phyloP scores from a whole-genome alignment of 1,140 invertebrate species.

The Aphaenogaster rudis region DNA sequence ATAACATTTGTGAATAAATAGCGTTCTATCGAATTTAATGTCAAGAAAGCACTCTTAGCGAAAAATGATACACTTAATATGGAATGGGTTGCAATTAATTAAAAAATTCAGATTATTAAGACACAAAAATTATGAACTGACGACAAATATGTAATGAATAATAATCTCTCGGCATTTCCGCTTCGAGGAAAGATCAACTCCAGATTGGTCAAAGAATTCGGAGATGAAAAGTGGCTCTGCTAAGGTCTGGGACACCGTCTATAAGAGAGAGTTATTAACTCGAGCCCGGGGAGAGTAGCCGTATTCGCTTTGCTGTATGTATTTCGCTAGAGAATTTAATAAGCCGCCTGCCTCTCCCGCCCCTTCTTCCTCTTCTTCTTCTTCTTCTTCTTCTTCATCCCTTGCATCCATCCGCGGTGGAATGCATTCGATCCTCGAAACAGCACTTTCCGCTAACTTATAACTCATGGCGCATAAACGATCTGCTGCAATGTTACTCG shows the following conservation, averaged over 20 bases:
- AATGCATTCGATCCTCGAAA: slow-evolving; percentile 57
- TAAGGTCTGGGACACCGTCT: neutral
- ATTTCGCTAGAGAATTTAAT: slow-evolving; percentile 63
- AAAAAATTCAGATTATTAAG: neutral
- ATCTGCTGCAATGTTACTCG: slow-evolving; percentile 35
- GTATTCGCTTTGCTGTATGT: slow-evolving; percentile 48
- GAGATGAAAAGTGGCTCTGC: slow-evolving; percentile 28
- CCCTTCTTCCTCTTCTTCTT: neutral
- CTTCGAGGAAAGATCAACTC: neutral
- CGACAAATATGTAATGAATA: neutral
- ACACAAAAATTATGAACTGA: neutral
- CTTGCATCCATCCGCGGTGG: slow-evolving; percentile 13
- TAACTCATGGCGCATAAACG: slow-evolving; percentile 26
- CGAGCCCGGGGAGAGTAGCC: slow-evolving; percentile 21
- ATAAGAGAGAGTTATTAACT: slow-evolving; percentile 57
- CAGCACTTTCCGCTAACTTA: slow-evolving; percentile 52
- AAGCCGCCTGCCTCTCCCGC: slow-evolving; percentile 11
- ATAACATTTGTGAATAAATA: neutral
- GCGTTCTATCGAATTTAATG: neutral
- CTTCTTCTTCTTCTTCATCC: slow-evolving; percentile 11
- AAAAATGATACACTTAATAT: neutral
- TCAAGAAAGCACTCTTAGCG: neutral
- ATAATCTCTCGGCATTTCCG: slow-evolving; percentile 1
- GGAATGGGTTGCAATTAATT: slow-evolving; percentile 16
- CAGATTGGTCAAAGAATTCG: slow-evolving; percentile 39